These are phyloP conservation scores for Drosophila meridionalis DNA, from an alignment of 2,888 invertebrate species.

Conservation along the genomic window DNA sequence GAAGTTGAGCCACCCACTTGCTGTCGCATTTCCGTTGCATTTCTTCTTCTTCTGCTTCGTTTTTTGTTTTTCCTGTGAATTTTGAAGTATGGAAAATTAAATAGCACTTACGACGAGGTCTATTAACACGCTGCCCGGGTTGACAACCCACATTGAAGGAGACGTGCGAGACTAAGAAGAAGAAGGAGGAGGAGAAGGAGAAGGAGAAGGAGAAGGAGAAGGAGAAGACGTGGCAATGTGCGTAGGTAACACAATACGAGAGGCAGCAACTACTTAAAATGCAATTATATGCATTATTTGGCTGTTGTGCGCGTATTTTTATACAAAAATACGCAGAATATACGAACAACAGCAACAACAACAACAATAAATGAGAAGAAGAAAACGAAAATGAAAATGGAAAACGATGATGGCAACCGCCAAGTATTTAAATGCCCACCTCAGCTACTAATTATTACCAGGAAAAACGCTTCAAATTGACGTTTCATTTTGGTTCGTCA, in stretches of 20 bases:
- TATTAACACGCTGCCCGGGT: slow-evolving; percentile 56
- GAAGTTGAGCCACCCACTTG: slow-evolving; percentile 71
- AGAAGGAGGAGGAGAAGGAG: not conserved
- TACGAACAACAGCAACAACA: slow-evolving; percentile 1
- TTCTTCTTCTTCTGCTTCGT: not conserved
- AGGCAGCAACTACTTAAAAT: slow-evolving; percentile 79
- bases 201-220: not conserved
- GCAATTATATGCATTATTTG: slow-evolving; percentile 82
- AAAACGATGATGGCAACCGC: slow-evolving; percentile 59
- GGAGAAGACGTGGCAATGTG: slow-evolving; percentile 1
- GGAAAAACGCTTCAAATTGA: slow-evolving; percentile 84
- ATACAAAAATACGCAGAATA: slow-evolving; percentile 77
- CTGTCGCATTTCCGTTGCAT: slow-evolving; percentile 69
- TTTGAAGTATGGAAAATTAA: slow-evolving; percentile 72
- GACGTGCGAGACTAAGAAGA: not conserved
- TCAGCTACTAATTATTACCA: slow-evolving; percentile 84
- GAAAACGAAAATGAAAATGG: slow-evolving; percentile 52
- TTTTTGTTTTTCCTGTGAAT: slow-evolving; percentile 60
- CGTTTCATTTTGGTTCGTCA: slow-evolving; percentile 78
- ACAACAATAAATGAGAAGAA: slow-evolving; percentile 2
- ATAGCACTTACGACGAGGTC: slow-evolving; percentile 63
- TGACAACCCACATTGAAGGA: slow-evolving; percentile 36
- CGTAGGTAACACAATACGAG: slow-evolving; percentile 73
- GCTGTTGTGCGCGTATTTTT: slow-evolving; percentile 65
- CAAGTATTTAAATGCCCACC: slow-evolving; percentile 83